Evolutionary conservation across 1,140 invertebrate species (phyloP).

Genomic region (Drosophila lacteicornis): DNA sequence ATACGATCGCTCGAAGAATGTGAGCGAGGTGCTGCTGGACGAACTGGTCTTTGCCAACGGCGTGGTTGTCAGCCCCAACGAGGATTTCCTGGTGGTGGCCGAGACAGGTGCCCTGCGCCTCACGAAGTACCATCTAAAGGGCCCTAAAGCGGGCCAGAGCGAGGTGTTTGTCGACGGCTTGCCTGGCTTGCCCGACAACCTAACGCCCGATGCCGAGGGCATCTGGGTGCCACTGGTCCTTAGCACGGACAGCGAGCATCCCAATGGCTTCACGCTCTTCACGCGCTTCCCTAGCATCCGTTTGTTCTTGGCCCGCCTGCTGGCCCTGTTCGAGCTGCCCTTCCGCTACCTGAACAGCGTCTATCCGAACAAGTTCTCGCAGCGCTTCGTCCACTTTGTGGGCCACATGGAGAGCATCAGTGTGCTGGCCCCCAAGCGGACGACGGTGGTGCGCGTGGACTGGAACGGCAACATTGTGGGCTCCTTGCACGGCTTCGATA

Average conservation of each 20-base stretch:
- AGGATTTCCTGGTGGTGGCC: conserved; percentile 90
- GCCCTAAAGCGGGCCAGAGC: conserved; percentile 88
- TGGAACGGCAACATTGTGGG: conserved; percentile 88
- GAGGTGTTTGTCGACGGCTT: conserved; percentile 91
- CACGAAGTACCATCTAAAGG: conserved; percentile 89
- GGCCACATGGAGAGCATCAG: conserved; percentile 83
- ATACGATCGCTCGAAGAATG: conserved; percentile 86
- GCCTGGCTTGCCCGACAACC: conserved; percentile 92
- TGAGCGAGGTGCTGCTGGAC: conserved; percentile 88
- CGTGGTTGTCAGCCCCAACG: conserved; percentile 89
- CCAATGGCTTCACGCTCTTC: conserved; percentile 85
- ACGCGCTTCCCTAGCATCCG: conserved; percentile 87
- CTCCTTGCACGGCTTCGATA: conserved; percentile 86
- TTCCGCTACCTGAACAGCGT: conserved; percentile 86
- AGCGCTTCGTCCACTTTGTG: conserved; percentile 85
- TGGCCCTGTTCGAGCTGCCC: conserved; percentile 86
- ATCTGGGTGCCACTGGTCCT: conserved; percentile 88
- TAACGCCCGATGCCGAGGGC: conserved; percentile 88
- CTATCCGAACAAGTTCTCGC: conserved; percentile 85
- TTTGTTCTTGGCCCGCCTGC: conserved; percentile 86
- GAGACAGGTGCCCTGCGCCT: conserved; percentile 87
- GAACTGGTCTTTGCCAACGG: conserved; percentile 92
- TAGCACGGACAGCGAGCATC: conserved; percentile 86
- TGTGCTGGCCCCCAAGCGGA: conserved; percentile 81
- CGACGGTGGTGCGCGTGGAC: conserved; percentile 87